phyloP scores from a whole-genome alignment of 2,888 invertebrate genomes.

The Cerastoderma edule region DNA sequence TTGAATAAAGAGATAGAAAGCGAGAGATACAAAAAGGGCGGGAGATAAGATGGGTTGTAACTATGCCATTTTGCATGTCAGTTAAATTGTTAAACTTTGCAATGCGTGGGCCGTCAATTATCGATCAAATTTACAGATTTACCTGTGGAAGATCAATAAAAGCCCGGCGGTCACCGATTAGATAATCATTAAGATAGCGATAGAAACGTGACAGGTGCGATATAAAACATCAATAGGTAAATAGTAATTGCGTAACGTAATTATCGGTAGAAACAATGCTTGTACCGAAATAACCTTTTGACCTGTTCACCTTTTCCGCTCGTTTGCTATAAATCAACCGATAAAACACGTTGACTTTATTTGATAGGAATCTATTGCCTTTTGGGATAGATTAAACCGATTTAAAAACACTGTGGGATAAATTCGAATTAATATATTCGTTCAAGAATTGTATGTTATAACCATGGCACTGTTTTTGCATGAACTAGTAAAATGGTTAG shows the following conservation, averaged over 20 bases:
- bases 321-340: too few relatives aligned
- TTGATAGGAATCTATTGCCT: too few relatives aligned
- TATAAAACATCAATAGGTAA: background rate
- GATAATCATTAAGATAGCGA: constrained; percentile 11
- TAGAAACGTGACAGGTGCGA: constrained; percentile 9
- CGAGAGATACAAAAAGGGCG: background rate
- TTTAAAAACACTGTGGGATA: too few relatives aligned
- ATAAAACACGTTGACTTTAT: too few relatives aligned
- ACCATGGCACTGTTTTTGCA: too few relatives aligned
- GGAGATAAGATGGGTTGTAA: background rate
- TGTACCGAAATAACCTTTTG: too few relatives aligned
- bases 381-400: too few relatives aligned
- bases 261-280: too few relatives aligned
- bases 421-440: too few relatives aligned
- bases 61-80: background rate
- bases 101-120: background rate
- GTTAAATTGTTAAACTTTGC: background rate
- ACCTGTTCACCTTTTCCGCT: too few relatives aligned
- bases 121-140: background rate
- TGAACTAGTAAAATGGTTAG: too few relatives aligned
- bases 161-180: constrained; percentile 5
- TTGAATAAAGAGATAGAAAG: background rate
- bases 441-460: too few relatives aligned
- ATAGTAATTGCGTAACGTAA: constrained; percentile 1
- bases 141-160: constrained; percentile 6